These are phyloP conservation scores for Drosophila crucigera DNA, from an alignment of 2,888 invertebrate species.

Conservation along the genomic window DNA sequence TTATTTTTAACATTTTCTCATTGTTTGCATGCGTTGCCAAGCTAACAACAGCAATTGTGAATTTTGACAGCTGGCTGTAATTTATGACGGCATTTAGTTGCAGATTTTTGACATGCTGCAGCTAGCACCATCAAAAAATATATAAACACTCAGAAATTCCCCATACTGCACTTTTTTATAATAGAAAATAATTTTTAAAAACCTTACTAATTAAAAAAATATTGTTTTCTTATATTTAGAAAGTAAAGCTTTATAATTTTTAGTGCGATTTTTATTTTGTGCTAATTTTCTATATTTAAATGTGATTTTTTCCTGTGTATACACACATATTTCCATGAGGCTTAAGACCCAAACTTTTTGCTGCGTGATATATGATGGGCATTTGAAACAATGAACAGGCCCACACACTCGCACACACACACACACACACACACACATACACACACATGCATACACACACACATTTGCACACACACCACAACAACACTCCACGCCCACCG, in stretches of 20 bases:
- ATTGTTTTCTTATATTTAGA: neutral
- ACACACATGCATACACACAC: neutral
- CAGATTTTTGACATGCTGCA: constrained; percentile 64
- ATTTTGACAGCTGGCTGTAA: constrained; percentile 66
- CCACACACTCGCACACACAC: constrained; percentile 10
- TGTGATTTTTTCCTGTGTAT: neutral
- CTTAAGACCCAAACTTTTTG: constrained; percentile 42
- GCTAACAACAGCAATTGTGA: constrained; percentile 52
- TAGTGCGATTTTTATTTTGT: neutral
- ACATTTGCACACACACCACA: neutral
- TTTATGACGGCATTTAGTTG: constrained; percentile 73
- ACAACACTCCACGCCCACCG: neutral
- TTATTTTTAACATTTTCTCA: constrained; percentile 70
- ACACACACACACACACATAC: neutral
- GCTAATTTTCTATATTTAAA: neutral
- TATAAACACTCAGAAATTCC: neutral
- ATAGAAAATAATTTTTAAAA: neutral
- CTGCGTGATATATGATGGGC: constrained; percentile 42
- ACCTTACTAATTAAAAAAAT: neutral
- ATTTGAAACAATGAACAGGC: constrained; percentile 44
- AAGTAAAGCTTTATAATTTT: neutral
- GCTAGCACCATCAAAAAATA: constrained; percentile 25
- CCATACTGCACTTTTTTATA: neutral
- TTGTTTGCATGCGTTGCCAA: constrained; percentile 67
- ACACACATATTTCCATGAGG: constrained; percentile 8